phyloP scores from a whole-genome alignment of 2,113 vertebrate species.

The Suncus etruscus region DNA sequence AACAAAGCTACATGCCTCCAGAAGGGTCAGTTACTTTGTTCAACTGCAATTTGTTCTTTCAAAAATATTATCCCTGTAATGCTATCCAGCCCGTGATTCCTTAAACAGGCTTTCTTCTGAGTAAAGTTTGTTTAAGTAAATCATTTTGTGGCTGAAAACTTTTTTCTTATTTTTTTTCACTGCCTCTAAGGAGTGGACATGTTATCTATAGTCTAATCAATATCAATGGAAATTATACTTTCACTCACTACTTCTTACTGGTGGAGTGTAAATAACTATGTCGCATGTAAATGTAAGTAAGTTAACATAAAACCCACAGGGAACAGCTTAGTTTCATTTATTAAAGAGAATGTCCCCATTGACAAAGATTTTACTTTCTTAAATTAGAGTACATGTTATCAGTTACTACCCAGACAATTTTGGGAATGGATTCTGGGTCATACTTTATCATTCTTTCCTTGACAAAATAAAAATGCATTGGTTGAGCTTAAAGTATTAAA shows the following conservation, averaged over 20 bases:
- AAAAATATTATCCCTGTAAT: slow-evolving; percentile 66
- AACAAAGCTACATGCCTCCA: neutral
- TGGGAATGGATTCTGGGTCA: neutral
- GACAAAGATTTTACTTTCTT: slow-evolving; percentile 75
- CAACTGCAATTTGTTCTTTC: slow-evolving; percentile 47
- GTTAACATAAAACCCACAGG: slow-evolving; percentile 41
- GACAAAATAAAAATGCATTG: neutral
- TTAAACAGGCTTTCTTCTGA: neutral
- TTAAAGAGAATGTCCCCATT: slow-evolving; percentile 66
- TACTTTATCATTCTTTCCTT: neutral
- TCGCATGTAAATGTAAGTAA: slow-evolving; percentile 53
- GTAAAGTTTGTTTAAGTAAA: slow-evolving; percentile 33
- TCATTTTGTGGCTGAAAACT: neutral
- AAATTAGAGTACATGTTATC: slow-evolving; percentile 74
- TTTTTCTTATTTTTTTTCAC: slow-evolving; percentile 51
- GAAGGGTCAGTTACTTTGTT: neutral
- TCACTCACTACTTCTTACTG: neutral
- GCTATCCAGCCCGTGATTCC: neutral
- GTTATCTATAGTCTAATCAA: neutral
- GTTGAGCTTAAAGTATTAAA: slow-evolving; percentile 51
- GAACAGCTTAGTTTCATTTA: slow-evolving; percentile 72
- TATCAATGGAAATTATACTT: neutral
- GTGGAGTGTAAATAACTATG: slow-evolving; percentile 2
- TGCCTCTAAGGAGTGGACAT: slow-evolving; percentile 43
- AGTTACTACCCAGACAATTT: slow-evolving; percentile 60